Evolutionary conservation across 2,113 vertebrate species (phyloP).

Genomic region (Hystrix brachyura): DNA sequence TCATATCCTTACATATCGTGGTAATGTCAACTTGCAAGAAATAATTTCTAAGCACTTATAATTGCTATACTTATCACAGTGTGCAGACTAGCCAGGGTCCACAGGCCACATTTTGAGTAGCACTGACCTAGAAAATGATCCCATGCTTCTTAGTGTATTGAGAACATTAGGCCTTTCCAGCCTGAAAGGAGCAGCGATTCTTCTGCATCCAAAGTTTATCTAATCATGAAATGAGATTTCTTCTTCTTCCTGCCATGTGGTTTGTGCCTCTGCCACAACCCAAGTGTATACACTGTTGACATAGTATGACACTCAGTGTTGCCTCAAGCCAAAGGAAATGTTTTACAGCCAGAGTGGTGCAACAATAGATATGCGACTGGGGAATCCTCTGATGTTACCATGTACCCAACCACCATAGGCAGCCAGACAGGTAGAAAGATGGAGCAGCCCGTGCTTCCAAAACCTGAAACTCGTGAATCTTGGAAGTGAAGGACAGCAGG

Average conservation of each 20-base stretch:
- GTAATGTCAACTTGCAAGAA: background rate
- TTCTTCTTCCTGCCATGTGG: background rate
- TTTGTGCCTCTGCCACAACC: background rate
- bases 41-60: background rate
- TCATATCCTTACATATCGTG: background rate
- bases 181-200: background rate
- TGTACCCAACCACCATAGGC: too few species aligned
- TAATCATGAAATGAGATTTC: background rate
- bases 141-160: background rate
- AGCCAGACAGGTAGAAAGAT: background rate
- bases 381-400: background rate
- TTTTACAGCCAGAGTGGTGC: background rate
- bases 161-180: background rate
- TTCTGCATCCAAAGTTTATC: background rate
- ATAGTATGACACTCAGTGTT: background rate
- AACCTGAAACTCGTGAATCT: background rate
- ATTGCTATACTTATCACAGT: background rate
- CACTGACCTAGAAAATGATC: background rate
- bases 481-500: background rate
- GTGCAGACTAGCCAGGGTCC: background rate
- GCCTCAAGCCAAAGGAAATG: background rate
- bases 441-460: background rate
- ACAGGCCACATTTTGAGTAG: background rate
- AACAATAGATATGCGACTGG: background rate
- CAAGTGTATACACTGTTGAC: background rate